phyloP scores from a whole-genome alignment of 2,113 vertebrate species.

The Rhinolophus sinicus region DNA sequence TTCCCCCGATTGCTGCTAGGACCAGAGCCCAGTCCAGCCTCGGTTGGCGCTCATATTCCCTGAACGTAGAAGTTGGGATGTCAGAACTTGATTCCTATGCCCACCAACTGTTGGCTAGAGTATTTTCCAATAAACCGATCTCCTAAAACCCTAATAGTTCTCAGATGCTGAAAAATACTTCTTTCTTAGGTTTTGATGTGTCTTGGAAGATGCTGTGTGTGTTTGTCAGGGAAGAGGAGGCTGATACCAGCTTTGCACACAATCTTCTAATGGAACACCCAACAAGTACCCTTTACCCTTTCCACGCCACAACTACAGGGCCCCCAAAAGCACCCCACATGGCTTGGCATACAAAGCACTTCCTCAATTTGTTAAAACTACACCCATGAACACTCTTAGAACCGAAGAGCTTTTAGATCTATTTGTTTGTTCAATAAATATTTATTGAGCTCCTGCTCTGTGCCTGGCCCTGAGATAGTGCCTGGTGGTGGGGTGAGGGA shows the following conservation, averaged over 20 bases:
- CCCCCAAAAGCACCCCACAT: background rate
- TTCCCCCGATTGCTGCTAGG: background rate
- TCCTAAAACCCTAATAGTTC: background rate
- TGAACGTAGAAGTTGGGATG: background rate
- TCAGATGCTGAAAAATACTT: background rate
- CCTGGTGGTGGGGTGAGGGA: background rate
- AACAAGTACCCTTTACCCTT: background rate
- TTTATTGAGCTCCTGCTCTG: conserved; percentile 7
- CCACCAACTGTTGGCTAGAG: background rate
- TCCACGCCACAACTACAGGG: background rate
- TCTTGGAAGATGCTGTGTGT: background rate
- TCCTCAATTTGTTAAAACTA: conserved; percentile 18
- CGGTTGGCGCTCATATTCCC: background rate
- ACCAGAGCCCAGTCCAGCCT: background rate
- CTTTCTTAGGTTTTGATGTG: background rate
- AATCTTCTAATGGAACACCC: background rate
- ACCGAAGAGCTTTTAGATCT: conserved; percentile 41
- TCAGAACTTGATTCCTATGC: background rate
- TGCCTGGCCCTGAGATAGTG: background rate
- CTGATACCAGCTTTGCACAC: background rate
- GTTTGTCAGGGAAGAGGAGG: background rate
- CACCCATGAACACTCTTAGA: conserved; percentile 18
- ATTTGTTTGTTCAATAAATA: conserved; percentile 46
- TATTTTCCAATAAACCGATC: background rate
- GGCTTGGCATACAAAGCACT: background rate